Percentiles rank a stretch among this genome's conserved stretches.
phyloP scores from a whole-genome alignment of 2,888 invertebrate genomes.

The Trissoscelio sp. region DNA sequence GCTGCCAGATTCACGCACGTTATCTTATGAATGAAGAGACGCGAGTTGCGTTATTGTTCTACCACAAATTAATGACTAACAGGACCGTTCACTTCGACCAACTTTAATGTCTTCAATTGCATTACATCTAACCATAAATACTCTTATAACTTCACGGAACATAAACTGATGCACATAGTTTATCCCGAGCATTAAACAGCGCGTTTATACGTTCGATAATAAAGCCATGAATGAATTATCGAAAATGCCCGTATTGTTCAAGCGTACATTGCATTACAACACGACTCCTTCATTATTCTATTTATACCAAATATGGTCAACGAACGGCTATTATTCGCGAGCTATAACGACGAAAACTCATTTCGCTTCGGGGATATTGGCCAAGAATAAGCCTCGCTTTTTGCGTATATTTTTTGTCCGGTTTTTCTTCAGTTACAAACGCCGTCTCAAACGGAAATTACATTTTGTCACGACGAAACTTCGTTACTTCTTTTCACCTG shows the following conservation, averaged over 20 bases:
- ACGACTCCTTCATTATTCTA: slow-evolving; percentile 13
- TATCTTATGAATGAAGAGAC: background rate
- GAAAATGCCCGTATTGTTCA: slow-evolving; percentile 31
- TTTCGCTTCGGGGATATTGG: slow-evolving; percentile 17
- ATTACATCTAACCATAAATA: slow-evolving; percentile 22
- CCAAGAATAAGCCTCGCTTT: slow-evolving; percentile 29
- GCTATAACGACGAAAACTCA: slow-evolving; percentile 26
- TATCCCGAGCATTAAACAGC: background rate
- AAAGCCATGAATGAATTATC: slow-evolving; percentile 7
- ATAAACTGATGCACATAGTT: slow-evolving; percentile 21
- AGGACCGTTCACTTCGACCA: background rate
- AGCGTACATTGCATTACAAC: background rate
- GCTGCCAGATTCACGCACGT: no score
- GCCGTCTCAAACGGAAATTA: slow-evolving; percentile 25
- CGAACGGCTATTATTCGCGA: slow-evolving; percentile 9
- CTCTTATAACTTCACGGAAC: slow-evolving; percentile 9
- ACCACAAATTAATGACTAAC: slow-evolving; percentile 7
- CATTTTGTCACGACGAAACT: slow-evolving; percentile 32
- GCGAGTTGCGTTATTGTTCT: slow-evolving; percentile 9
- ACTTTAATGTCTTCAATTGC: slow-evolving; percentile 18
- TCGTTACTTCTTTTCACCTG: slow-evolving; percentile 17
- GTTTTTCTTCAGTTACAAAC: background rate
- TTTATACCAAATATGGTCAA: slow-evolving; percentile 46
- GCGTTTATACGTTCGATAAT: slow-evolving; percentile 28
- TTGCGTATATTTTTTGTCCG: slow-evolving; percentile 10